Evolutionary conservation across 2,113 vertebrate genomes (phyloP).

Genomic region (Gnathonemus longibarbis): DNA sequence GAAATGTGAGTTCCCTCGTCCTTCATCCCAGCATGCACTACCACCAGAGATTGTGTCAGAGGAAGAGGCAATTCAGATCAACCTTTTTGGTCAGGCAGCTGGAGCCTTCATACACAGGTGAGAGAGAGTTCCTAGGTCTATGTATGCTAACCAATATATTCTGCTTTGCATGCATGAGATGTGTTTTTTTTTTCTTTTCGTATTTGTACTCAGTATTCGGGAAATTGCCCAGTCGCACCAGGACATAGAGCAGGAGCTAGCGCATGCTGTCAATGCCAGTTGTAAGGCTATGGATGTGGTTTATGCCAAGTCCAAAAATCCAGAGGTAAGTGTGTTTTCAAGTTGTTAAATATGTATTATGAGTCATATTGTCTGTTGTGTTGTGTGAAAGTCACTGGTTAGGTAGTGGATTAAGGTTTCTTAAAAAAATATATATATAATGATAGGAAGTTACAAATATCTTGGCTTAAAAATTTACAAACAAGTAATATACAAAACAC

Average conservation of each 20-base stretch:
- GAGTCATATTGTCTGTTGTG: not conserved
- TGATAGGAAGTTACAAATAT: not conserved
- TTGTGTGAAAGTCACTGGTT: not conserved
- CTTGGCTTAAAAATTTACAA: not conserved
- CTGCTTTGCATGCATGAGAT: not conserved
- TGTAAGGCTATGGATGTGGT: constrained; percentile 92
- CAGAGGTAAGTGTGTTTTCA: constrained; percentile 57
- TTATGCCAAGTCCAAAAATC: constrained; percentile 74
- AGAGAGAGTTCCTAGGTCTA: not conserved
- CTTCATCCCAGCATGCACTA: constrained; percentile 57
- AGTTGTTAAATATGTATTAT: no score
- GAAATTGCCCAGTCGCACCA: constrained; percentile 83
- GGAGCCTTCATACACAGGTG: constrained; percentile 88
- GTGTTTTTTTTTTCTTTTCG: not conserved
- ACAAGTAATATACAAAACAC: not conserved
- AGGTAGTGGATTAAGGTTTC: not conserved
- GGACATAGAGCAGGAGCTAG: constrained; percentile 90
- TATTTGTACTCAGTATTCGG: constrained; percentile 68
- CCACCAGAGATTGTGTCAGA: constrained; percentile 82
- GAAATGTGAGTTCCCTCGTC: constrained; percentile 79
- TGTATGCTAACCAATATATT: not conserved
- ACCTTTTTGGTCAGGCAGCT: constrained; percentile 80
- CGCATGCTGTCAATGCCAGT: constrained; percentile 94
- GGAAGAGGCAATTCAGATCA: constrained; percentile 81
- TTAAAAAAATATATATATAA: not conserved